phyloP scores from a whole-genome alignment of 2,888 invertebrate species.

The Cacoxenus indagator region DNA sequence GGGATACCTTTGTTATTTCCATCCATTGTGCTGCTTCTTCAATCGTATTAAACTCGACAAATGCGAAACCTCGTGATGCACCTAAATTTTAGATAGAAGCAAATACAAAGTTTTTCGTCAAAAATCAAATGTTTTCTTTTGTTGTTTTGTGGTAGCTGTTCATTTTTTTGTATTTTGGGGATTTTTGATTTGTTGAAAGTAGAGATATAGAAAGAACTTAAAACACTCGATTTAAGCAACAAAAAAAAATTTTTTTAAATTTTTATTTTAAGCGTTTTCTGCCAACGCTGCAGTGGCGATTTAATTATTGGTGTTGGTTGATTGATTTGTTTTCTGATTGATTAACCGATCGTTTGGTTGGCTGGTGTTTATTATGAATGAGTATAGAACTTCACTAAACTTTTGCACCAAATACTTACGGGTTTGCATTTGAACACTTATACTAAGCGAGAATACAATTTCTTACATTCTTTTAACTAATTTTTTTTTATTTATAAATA shows the following conservation, averaged over 20 bases:
- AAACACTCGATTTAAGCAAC: constrained; percentile 31
- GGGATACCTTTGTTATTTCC: constrained; percentile 83
- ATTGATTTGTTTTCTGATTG: background rate
- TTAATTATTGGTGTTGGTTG: background rate
- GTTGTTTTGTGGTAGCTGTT: constrained; percentile 38
- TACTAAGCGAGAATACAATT: constrained; percentile 23
- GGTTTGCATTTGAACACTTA: constrained; percentile 12
- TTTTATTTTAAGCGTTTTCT: constrained; percentile 9
- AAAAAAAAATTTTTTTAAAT: constrained; percentile 16
- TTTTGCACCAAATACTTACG: constrained; percentile 25
- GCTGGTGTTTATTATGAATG: constrained; percentile 3
- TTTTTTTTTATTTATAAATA: constrained; percentile 38
- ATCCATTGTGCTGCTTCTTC: constrained; percentile 92
- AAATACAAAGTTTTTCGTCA: constrained; percentile 74
- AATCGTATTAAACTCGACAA: constrained; percentile 93
- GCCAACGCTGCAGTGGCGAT: background rate
- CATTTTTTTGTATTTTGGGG: constrained; percentile 37
- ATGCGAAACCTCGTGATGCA: constrained; percentile 89
- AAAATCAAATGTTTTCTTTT: constrained; percentile 65
- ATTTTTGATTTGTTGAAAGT: constrained; percentile 35
- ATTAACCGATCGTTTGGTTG: no score
- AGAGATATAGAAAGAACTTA: constrained; percentile 6
- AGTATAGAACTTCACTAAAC: background rate
- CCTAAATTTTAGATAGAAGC: constrained; percentile 83
- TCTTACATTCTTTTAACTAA: constrained; percentile 39